Percentiles rank a stretch among this genome's conserved stretches.
These are phyloP conservation scores for Toxotes lorentzi DNA, from an alignment of 2,797 vertebrate species.

Conservation along the genomic window DNA sequence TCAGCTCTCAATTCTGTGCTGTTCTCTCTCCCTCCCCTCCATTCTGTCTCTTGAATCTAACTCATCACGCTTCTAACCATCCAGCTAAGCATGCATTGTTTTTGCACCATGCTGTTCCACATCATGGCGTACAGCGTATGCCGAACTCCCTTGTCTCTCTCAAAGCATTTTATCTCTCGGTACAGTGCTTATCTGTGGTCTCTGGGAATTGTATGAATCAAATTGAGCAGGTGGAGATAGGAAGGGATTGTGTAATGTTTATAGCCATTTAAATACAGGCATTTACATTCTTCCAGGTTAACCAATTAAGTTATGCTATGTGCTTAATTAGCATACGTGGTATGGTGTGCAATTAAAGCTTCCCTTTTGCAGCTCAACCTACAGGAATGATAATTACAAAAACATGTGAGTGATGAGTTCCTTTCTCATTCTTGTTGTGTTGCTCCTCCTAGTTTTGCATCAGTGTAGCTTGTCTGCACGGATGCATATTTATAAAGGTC, in stretches of 20 bases:
- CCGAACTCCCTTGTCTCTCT: constrained; percentile 21
- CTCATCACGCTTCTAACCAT: constrained; percentile 22
- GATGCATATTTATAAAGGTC: constrained; percentile 44
- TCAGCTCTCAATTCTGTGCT: constrained; percentile 11
- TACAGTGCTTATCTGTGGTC: constrained; percentile 31
- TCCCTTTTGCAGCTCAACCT: constrained; percentile 9
- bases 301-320: constrained; percentile 38
- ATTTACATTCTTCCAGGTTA: constrained; percentile 41
- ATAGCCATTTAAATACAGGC: constrained; percentile 30
- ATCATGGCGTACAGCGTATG: not conserved
- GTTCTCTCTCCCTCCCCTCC: not conserved
- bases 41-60: constrained; percentile 8
- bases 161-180: constrained; percentile 22
- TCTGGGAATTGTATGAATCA: constrained; percentile 48
- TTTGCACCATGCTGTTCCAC: constrained; percentile 44
- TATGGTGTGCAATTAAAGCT: constrained; percentile 43
- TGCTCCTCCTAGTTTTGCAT: not conserved
- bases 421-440: not conserved
- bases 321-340: constrained; percentile 41
- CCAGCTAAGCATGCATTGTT: constrained; percentile 46
- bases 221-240: constrained; percentile 50
- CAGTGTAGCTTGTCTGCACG: not conserved
- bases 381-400: constrained; percentile 14
- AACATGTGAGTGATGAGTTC: constrained; percentile 16
- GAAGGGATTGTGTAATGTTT: constrained; percentile 3